These are phyloP conservation scores for Whitmania pigra DNA, from an alignment of 1,140 invertebrate species.

Conservation along the genomic window DNA sequence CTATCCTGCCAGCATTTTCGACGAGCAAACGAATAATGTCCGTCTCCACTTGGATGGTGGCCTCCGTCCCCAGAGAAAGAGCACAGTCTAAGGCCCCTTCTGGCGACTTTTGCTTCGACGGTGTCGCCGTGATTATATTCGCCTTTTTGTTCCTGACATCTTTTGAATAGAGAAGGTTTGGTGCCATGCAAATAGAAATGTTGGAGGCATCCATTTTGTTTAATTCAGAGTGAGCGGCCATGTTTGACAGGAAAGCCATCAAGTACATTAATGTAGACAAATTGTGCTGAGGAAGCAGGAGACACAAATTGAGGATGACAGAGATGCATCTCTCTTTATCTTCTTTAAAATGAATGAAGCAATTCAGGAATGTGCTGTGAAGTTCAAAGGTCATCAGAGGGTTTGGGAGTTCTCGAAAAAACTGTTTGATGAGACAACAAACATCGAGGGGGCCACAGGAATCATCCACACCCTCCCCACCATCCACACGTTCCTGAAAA, in stretches of 20 bases:
- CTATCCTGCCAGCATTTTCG: constrained; percentile 59
- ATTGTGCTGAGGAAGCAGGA: constrained; percentile 52
- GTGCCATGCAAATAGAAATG: constrained; percentile 64
- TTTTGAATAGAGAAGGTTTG: constrained; percentile 53
- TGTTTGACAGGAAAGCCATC: constrained; percentile 52
- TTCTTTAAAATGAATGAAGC: constrained; percentile 33
- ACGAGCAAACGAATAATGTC: constrained; percentile 56
- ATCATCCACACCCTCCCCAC: constrained; percentile 48
- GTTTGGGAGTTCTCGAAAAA: constrained; percentile 65
- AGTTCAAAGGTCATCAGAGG: constrained; percentile 58
- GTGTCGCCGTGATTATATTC: constrained; percentile 38
- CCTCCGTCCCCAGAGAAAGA: not conserved
- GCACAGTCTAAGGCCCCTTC: constrained; percentile 28
- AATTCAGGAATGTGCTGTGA: constrained; percentile 63
- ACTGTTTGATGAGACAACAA: constrained; percentile 66
- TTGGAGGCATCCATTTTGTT: constrained; percentile 72
- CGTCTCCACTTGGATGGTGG: constrained; percentile 35
- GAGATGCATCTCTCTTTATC: constrained; percentile 39
- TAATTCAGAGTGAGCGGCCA: constrained; percentile 49
- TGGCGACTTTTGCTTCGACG: constrained; percentile 44
- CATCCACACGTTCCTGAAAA: constrained; percentile 10
- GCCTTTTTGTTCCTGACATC: not conserved
- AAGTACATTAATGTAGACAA: constrained; percentile 56
- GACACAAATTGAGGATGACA: constrained; percentile 51
- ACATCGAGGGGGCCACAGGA: constrained; percentile 63